These are phyloP conservation scores for Amblyopsis hoosieri DNA, from an alignment of 2,797 vertebrate genomes.

Conservation along the genomic window DNA sequence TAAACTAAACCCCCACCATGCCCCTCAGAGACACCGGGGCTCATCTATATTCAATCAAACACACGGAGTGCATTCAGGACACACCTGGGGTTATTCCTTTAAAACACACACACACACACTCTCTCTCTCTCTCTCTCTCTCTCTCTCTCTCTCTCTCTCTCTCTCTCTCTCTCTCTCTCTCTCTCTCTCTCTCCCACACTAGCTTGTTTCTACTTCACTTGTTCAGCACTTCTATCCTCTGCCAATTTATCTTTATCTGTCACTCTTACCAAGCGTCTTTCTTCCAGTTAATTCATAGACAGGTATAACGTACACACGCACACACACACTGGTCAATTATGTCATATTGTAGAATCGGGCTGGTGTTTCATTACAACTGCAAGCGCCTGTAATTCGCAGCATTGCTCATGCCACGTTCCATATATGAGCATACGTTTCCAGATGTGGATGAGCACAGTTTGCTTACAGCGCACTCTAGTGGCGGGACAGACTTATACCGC, in stretches of 20 bases:
- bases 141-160: not conserved
- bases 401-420: too few species aligned
- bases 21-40: slow-evolving; percentile 54
- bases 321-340: not conserved
- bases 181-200: not conserved
- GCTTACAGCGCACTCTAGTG: slow-evolving; percentile 60
- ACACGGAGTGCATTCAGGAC: slow-evolving; percentile 18
- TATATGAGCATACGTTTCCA: not conserved
- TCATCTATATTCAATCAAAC: slow-evolving; percentile 72
- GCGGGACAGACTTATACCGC: slow-evolving; percentile 9
- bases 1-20: slow-evolving; percentile 12
- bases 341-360: too few species aligned
- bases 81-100: slow-evolving; percentile 18
- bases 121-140: not conserved
- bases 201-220: not conserved
- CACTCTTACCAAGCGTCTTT: not conserved
- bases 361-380: not conserved
- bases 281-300: too few species aligned
- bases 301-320: not conserved
- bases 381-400: not conserved
- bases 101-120: not conserved
- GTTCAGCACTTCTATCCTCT: not conserved
- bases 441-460: slow-evolving; percentile 24
- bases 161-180: not conserved
- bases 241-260: not conserved